These are phyloP conservation scores for Mormyrus lacerda DNA, from an alignment of 2,113 vertebrate species.

Conservation along the genomic window DNA sequence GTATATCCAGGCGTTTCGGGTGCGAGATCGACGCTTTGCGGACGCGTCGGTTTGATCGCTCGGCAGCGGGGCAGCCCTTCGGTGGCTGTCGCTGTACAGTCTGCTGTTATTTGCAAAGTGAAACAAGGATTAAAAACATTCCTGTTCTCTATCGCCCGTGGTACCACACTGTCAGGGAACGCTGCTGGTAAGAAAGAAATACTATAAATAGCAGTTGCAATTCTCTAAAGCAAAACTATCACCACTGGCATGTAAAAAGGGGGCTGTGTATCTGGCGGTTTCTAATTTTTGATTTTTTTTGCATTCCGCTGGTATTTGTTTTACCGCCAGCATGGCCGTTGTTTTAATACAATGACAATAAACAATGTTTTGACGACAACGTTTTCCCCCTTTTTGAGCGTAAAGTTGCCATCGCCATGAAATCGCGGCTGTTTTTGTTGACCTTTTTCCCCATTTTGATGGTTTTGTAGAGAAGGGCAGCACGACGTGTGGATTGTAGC, in stretches of 20 bases:
- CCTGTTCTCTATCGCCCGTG: constrained; percentile 44
- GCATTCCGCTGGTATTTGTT: constrained; percentile 32
- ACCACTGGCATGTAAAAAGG: constrained; percentile 57
- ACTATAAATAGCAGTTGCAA: constrained; percentile 65
- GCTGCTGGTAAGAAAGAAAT: constrained; percentile 56
- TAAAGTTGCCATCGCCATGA: constrained; percentile 21
- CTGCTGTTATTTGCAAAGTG: constrained; percentile 44
- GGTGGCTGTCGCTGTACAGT: constrained; percentile 31
- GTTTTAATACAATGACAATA: not conserved
- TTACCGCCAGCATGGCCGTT: constrained; percentile 25
- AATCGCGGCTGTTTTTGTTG: constrained; percentile 3
- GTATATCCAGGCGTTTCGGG: constrained; percentile 25
- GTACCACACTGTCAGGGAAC: constrained; percentile 53
- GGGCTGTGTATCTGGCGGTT: constrained; percentile 37
- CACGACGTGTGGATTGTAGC: constrained; percentile 50
- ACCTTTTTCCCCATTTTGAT: constrained; percentile 35
- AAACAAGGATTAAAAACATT: constrained; percentile 57
- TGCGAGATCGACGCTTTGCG: constrained; percentile 18
- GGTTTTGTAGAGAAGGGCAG: constrained; percentile 26
- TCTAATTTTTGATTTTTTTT: constrained; percentile 36
- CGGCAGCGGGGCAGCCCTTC: constrained; percentile 39
- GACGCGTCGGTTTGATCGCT: constrained; percentile 23
- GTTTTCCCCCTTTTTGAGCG: not conserved
- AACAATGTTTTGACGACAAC: constrained; percentile 12
- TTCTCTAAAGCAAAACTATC: constrained; percentile 63